Percentiles rank a stretch among this genome's conserved stretches.
Evolutionary conservation across 2,888 invertebrate species (phyloP).

Genomic region (Acanthosepion pharaonis): DNA sequence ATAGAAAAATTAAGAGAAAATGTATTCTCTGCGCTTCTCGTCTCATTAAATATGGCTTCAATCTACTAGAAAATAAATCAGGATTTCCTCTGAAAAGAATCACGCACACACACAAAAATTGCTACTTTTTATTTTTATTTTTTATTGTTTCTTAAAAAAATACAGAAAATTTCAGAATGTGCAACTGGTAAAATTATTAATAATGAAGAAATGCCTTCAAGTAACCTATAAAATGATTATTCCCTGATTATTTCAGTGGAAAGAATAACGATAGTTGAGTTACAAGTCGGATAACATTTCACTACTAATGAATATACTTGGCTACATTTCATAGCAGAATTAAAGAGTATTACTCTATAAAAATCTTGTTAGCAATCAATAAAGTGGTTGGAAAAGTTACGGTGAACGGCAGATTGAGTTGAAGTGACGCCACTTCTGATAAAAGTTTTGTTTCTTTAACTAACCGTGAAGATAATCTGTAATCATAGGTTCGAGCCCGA

Average conservation of each 20-base stretch:
- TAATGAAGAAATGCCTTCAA: no score
- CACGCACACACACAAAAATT: background rate
- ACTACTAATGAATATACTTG: background rate
- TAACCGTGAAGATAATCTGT: slow-evolving; percentile 33
- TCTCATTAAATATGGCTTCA: no score
- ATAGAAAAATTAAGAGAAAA: no score
- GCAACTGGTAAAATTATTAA: no score
- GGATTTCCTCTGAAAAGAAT: background rate
- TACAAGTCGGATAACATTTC: background rate
- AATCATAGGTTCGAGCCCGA: background rate
- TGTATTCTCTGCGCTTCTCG: no score
- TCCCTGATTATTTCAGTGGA: background rate
- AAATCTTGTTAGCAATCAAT: background rate
- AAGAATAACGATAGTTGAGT: background rate
- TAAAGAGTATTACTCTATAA: background rate
- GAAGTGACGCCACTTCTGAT: background rate
- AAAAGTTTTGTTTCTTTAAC: background rate
- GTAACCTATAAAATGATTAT: background rate
- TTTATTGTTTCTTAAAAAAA: background rate
- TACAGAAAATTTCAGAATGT: no score
- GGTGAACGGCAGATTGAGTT: background rate
- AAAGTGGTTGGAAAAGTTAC: background rate
- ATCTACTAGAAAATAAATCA: no score
- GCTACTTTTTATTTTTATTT: background rate
- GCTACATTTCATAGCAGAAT: background rate